Conservation (phyloP, 2,113 vertebrate species). For the Bos taurus region DNA sequence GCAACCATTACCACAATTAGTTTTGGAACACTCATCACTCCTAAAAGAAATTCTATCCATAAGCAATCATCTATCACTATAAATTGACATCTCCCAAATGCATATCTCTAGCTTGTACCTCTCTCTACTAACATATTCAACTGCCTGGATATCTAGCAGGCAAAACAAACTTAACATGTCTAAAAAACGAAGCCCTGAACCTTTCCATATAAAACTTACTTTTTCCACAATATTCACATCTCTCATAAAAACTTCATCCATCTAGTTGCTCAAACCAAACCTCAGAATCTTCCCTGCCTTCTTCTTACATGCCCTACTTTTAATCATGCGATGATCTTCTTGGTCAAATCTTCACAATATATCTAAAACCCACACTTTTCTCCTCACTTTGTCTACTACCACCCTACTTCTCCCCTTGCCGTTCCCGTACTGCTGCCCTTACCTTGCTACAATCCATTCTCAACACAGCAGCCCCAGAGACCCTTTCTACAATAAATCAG, state of each 20-base stretch:
- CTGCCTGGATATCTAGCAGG: not conserved
- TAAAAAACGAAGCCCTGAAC: not conserved
- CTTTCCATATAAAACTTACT: not conserved
- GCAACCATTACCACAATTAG: not conserved
- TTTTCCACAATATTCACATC: not conserved
- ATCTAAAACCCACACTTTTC: not conserved
- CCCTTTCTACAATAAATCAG: not conserved
- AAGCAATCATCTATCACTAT: not conserved
- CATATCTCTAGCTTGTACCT: not conserved
- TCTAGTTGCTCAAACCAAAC: not conserved
- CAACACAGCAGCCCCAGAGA: not conserved
- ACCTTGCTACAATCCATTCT: not conserved
- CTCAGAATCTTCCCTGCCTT: not conserved
- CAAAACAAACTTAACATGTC: not conserved
- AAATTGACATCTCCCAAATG: not conserved
- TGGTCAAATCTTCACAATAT: not conserved
- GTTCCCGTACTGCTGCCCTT: not conserved
- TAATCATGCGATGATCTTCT: not conserved
- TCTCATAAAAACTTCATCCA: not conserved
- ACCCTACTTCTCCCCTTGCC: not conserved
- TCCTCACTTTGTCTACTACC: not conserved
- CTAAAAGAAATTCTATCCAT: not conserved
- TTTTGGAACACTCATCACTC: not conserved
- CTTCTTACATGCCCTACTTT: not conserved
- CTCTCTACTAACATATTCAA: not conserved